phyloP scores from a whole-genome alignment of 1,140 invertebrate species.

The Drosophila rufa region DNA sequence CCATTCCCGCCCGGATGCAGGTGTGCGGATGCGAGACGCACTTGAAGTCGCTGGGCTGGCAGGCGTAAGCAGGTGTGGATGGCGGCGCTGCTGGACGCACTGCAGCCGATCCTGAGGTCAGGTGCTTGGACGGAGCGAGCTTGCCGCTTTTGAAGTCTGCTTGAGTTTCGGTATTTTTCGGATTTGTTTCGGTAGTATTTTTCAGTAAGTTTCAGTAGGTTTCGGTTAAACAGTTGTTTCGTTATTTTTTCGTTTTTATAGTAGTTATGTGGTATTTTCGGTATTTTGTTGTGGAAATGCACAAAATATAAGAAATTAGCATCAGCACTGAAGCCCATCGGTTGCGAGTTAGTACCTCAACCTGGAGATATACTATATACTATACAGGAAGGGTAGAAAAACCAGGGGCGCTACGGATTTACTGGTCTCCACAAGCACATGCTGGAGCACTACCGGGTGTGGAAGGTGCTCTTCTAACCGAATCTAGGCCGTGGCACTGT shows the following conservation, averaged over 20 bases:
- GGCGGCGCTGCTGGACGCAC: slow-evolving; percentile 14
- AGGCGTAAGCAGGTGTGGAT: slow-evolving; percentile 44
- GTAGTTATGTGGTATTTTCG: slow-evolving; percentile 16
- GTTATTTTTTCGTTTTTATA: background rate
- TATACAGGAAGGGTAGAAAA: slow-evolving; percentile 1
- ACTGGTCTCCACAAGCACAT: slow-evolving; percentile 9
- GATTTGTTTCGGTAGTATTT: slow-evolving; percentile 18
- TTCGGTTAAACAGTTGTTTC: slow-evolving; percentile 5
- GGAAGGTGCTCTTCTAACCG: slow-evolving; percentile 11
- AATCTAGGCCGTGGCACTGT: background rate
- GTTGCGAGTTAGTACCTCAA: slow-evolving; percentile 48
- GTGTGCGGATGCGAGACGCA: slow-evolving; percentile 83
- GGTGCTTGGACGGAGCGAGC: slow-evolving; percentile 30
- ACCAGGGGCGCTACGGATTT: slow-evolving; percentile 1
- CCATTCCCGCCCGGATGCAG: slow-evolving; percentile 87
- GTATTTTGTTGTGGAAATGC: slow-evolving; percentile 17
- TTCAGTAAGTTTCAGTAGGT: background rate
- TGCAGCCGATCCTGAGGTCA: slow-evolving; percentile 15
- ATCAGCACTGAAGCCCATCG: slow-evolving; percentile 30
- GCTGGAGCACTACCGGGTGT: background rate
- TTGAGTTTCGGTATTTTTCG: slow-evolving; percentile 23
- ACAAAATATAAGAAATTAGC: slow-evolving; percentile 52
- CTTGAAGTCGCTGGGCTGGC: slow-evolving; percentile 81
- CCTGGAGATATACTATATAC: slow-evolving; percentile 3
- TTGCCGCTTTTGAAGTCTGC: slow-evolving; percentile 72